These are phyloP conservation scores for Tetrax tetrax DNA, from an alignment of 2,113 vertebrate species.

Conservation along the genomic window DNA sequence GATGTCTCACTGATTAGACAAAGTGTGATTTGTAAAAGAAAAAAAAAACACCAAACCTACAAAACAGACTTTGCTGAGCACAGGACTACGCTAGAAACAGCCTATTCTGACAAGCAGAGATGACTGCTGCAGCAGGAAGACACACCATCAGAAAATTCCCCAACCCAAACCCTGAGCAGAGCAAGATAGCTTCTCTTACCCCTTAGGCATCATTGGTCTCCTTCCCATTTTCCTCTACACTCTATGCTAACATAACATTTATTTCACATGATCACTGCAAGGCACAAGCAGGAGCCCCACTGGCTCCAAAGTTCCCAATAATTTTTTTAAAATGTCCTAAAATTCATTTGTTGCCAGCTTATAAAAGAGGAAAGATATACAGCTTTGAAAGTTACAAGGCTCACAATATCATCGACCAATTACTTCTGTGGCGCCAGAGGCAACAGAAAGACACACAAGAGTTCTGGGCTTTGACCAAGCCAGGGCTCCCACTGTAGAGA, in stretches of 20 bases:
- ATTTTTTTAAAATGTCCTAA: constrained; percentile 50
- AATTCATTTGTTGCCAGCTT: constrained; percentile 52
- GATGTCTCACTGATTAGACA: background rate
- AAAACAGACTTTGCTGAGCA: background rate
- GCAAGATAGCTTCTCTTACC: background rate
- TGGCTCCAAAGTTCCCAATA: constrained; percentile 30
- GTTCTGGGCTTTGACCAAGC: background rate
- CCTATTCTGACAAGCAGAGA: background rate
- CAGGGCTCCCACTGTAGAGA: background rate
- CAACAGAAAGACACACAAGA: background rate
- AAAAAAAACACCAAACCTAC: background rate
- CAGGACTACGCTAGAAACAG: constrained; percentile 11
- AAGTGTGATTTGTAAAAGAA: background rate
- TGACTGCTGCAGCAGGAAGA: background rate
- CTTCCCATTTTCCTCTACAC: background rate
- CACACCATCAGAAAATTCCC: background rate
- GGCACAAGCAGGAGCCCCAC: background rate
- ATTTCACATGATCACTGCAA: constrained; percentile 13
- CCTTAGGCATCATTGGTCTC: background rate
- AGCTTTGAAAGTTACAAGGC: background rate
- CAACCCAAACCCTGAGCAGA: background rate
- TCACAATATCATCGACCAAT: background rate
- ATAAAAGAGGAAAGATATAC: constrained; percentile 49
- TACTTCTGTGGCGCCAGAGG: constrained; percentile 17
- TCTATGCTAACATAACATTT: background rate